Evolutionary conservation across 2,888 invertebrate genomes (phyloP).

Genomic region (Campoplex capitator): DNA sequence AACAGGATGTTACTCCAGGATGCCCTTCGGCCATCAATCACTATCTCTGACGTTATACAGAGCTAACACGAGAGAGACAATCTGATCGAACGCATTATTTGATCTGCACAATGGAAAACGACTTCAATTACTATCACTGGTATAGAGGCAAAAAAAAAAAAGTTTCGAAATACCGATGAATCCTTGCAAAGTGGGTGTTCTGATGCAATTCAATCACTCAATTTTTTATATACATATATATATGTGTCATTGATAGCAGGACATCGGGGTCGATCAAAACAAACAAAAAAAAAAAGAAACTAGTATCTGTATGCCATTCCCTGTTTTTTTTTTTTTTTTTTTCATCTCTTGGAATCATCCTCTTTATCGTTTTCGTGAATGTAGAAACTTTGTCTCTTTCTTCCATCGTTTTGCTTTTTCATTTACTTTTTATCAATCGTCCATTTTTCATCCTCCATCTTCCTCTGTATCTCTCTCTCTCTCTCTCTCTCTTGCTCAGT

Average conservation of each 20-base stretch:
- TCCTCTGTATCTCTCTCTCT: neutral
- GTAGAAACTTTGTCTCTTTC: constrained; percentile 14
- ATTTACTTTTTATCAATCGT: constrained; percentile 28
- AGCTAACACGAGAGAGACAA: neutral
- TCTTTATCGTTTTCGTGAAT: neutral
- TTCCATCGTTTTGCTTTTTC: constrained; percentile 9
- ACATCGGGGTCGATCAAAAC: neutral
- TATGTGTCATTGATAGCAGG: neutral
- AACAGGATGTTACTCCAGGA: constrained; percentile 23
- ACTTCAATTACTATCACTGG: constrained; percentile 6
- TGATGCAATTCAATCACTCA: constrained; percentile 9
- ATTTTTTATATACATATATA: neutral
- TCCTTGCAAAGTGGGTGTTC: constrained; percentile 8
- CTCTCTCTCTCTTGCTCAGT: neutral
- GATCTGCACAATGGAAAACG: constrained; percentile 12
- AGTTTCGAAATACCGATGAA: neutral
- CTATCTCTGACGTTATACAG: constrained; percentile 29
- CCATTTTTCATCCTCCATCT: neutral
- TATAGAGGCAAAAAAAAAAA: neutral
- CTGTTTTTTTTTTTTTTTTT: neutral
- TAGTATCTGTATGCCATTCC: neutral
- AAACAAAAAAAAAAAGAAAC: neutral
- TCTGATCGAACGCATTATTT: constrained; percentile 29
- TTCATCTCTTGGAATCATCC: constrained; percentile 2
- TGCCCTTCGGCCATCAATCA: constrained; percentile 56